phyloP scores from a whole-genome alignment of 1,140 invertebrate species.

The Piezodorus guildinii region DNA sequence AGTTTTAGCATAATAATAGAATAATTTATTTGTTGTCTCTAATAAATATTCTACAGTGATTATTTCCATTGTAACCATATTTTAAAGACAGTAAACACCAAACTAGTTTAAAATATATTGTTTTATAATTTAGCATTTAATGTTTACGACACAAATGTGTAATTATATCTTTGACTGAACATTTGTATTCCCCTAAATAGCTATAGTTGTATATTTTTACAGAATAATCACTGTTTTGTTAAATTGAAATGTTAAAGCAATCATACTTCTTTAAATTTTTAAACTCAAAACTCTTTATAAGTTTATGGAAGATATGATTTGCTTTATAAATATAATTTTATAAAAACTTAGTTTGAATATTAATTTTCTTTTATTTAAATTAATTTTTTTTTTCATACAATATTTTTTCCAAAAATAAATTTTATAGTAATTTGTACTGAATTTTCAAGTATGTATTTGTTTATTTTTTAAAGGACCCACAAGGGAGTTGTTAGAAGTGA shows the following conservation, averaged over 20 bases:
- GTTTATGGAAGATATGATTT: background rate
- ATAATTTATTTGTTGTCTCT: too few species aligned
- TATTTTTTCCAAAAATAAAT: background rate
- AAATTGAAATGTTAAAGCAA: background rate
- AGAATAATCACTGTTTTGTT: background rate
- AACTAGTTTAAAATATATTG: too few species aligned
- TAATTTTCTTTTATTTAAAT: too few species aligned
- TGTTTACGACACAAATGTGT: too few species aligned
- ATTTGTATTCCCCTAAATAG: background rate
- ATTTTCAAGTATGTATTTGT: too few species aligned
- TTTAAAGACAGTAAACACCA: too few species aligned
- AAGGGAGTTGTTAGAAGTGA: constrained; percentile 58
- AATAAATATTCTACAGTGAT: too few species aligned
- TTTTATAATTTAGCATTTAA: too few species aligned
- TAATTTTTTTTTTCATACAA: background rate
- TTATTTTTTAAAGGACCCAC: constrained; percentile 48
- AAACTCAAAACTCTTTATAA: background rate
- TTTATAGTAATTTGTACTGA: background rate
- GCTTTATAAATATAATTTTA: background rate
- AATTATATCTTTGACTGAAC: too few species aligned
- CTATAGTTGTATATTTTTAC: background rate
- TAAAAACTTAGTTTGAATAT: background rate
- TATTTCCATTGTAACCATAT: too few species aligned
- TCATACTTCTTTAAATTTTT: background rate
- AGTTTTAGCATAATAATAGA: too few species aligned